Base-by-base conservation (phyloP, 1,140 invertebrate genomes). In the Drosophila nikananu region DNA sequence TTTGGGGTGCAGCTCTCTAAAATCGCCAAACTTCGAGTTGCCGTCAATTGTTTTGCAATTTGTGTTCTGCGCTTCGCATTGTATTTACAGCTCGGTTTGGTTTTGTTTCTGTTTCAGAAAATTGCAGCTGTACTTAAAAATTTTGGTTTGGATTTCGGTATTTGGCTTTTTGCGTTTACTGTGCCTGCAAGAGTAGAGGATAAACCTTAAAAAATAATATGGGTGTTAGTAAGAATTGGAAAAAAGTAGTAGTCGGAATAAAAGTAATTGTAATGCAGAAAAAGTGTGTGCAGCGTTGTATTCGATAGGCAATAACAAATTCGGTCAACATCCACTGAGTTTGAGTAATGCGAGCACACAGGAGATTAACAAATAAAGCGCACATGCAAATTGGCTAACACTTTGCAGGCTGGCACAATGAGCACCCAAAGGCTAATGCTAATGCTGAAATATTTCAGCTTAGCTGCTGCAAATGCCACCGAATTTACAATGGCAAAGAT, bases 201-300 rank as follows among this genome's bases (percentile, higher is more conserved):
- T 93, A 93, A 93, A 93, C 92, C 92, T 93, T 93, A 93, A 93
- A 92, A 93, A 93, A 93, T 93, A 93, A 92, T 92, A 92, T 91
- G 92, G 81, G 87, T 92, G 92, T 93, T 93, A 93, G 92, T 93
- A 92, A 86, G 78, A 91, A 92, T 92, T 92, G 91, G 86, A 92
- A 90, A 92, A 92, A 89, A 92, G 90, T 89, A 92, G 91, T 83
- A 86, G 63, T 59, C 77, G 77, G 84, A 91, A 92, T 91, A 92
- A 92, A 89, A 89, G 67, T 73, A 87, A 80, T 76, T 79, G 60
- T 75, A 83, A 89, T 84, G 86, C 81, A 80, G 64, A 70, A 77
- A 52, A 52, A 19, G 27, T 52, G 51, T 52, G 27, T 52, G 51
- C 51, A 52, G n/a, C 51, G 74, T 59, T 63, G 25, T 23, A 73